Evolutionary conservation across 2,888 invertebrate genomes (phyloP), one percentile per base, ranked within the genome.

Genomic region (Mystacides longicornis): DNA sequence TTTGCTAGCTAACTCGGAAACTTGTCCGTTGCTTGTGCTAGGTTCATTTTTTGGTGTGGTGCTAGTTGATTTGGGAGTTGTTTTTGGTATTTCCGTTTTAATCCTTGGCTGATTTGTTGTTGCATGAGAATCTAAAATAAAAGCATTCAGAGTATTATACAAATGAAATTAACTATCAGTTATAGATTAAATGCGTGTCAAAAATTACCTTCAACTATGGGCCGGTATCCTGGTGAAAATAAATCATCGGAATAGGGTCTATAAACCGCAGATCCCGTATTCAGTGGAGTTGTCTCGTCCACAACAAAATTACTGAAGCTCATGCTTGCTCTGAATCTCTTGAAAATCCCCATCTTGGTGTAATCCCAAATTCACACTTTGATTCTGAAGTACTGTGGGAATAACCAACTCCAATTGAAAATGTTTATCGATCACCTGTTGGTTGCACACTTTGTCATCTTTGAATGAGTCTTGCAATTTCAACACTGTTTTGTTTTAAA

Each of bases 321-420:
- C 49, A 72, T 61, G 11, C 73, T 69, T 22, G 74, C 76, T 48
- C 73, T 71, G 64, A 79, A 79, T 68, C 76, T 74, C 65, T 72
- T 74, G 62, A 75, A 75, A 19, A 76, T 71, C 48, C 74, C 74
- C 54, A 75, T 37, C 27, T 27, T 27, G 14, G 37, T n/a, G n/a
- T n/a, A n/a, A n/a, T n/a, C n/a, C n/a, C n/a, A n/a, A n/a, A n/a
- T n/a, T n/a, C n/a, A n/a, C n/a, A n/a, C n/a, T n/a, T n/a, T n/a
- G n/a, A n/a, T n/a, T n/a, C n/a, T n/a, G n/a, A n/a, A n/a, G n/a
- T n/a, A n/a, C n/a, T n/a, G n/a, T n/a, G n/a, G n/a, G n/a, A n/a
- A n/a, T n/a, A n/a, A n/a, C n/a, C n/a, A n/a, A n/a, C n/a, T n/a
- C n/a, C n/a, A n/a, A n/a, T n/a, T n/a, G n/a, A n/a, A n/a, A n/a